Base-by-base conservation (phyloP, 2,888 invertebrate genomes). In the Esperia sulphurella region DNA sequence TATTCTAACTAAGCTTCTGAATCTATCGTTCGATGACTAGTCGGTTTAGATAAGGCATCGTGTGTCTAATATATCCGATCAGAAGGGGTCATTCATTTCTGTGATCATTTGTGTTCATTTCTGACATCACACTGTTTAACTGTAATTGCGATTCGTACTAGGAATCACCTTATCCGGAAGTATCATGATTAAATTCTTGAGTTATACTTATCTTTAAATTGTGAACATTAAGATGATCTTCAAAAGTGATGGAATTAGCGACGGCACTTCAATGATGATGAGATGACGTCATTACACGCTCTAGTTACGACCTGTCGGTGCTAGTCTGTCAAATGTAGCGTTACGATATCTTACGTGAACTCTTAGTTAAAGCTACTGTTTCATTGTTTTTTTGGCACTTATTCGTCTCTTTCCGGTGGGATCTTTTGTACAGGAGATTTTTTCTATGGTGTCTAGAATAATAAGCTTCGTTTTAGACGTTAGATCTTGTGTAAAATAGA, bases 241-340 rank as follows among this genome's bases (percentile, higher is more conserved):
- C 45, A 43, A 35, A 47, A 40, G 8, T 48, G 47, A 43, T 42
- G 41, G 46, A 28, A 51, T 51, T 51, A 46, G 46, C 46, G 43
- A 52, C 65, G 65, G 62, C 55, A 60, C 57, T 61, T 74, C 63
- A 70, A 71, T 71, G 73, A n/a, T n/a, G n/a, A n/a, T n/a, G 67
- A 53, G 57, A 49, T 83, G 83, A 83, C 79, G 81, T 83, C 82
- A 83, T 51, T 59, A 50, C 59, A 79, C 79, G 82, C 79, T 82
- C 83, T 71, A 81, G 80, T 83, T 82, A 57, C 70, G 74, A 79
- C 80, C 61, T 76, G 83, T 79, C 71, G 63, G 66, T 59, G 68
- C 67, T 54, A 54, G 71, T 63, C 63, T 61, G 63, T 66, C 69
- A 63, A 68, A 71, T 68, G 69, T 68, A 61, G 68, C 66, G 69